These are phyloP conservation scores for Operophtera brumata DNA, from an alignment of 2,888 invertebrate species.

Conservation along the genomic window DNA sequence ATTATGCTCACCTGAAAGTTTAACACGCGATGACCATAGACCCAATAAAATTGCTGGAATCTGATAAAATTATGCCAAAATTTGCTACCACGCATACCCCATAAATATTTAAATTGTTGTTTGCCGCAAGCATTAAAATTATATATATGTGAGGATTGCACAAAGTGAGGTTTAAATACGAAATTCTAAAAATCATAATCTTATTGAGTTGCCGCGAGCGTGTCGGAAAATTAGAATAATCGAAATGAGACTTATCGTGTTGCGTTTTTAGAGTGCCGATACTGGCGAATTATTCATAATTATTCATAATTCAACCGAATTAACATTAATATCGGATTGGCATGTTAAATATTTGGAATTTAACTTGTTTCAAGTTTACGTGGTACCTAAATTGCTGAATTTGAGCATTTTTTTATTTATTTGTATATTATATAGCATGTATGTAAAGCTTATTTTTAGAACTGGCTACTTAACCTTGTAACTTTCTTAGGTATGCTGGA, in stretches of 20 bases:
- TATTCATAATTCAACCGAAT: conserved; percentile 5
- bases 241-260: conserved; percentile 19
- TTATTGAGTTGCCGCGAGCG: conserved; percentile 19
- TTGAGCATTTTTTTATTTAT: too few species aligned
- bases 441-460: too few species aligned
- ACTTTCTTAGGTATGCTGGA: too few species aligned
- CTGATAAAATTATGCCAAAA: conserved; percentile 53
- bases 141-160: conserved; percentile 25
- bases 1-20: conserved; percentile 32
- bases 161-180: conserved; percentile 21
- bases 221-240: conserved; percentile 16
- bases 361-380: neutral
- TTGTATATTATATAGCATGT: too few species aligned
- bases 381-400: too few species aligned
- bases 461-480: too few species aligned
- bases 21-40: conserved; percentile 59
- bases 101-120: conserved; percentile 54
- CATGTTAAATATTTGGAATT: neutral
- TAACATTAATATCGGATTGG: neutral
- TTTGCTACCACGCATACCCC: conserved; percentile 66
- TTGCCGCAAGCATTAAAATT: conserved; percentile 28
- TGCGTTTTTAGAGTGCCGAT: conserved; percentile 14
- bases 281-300: conserved; percentile 12
- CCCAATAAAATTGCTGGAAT: conserved; percentile 52
- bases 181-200: conserved; percentile 22